Percentiles rank a stretch among this genome's conserved stretches.
Evolutionary conservation across 2,888 invertebrate genomes (phyloP).

Genomic region (Oeneis ivallda): DNA sequence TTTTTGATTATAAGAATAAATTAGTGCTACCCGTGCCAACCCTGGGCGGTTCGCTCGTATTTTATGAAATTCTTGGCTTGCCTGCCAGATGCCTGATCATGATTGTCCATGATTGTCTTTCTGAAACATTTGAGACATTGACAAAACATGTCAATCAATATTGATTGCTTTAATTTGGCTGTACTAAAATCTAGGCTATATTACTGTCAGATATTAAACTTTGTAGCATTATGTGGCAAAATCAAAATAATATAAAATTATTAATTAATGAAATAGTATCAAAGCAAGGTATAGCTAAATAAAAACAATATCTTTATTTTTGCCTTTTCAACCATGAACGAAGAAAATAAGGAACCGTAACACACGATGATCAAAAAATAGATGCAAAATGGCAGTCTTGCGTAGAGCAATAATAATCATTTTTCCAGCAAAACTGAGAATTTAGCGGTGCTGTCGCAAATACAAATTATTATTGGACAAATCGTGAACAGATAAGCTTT

Average conservation of each 20-base stretch:
- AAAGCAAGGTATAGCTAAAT: not conserved
- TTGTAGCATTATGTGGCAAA: no score
- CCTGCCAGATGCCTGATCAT: no score
- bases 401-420: not conserved
- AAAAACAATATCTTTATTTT: not conserved
- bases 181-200: no score
- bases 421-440: not conserved
- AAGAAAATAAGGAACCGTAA: not conserved
- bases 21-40: no score
- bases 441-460: not conserved
- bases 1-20: no score
- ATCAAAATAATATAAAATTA: not conserved
- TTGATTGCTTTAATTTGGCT: no score
- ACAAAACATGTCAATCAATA: no score
- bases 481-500: constrained; percentile 19
- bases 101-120: no score
- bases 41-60: no score
- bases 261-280: not conserved
- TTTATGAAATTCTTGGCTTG: no score
- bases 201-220: no score
- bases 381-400: not conserved
- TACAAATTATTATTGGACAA: constrained; percentile 1
- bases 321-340: not conserved
- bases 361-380: constrained; percentile 1
- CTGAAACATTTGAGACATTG: not conserved